A percentile compares a stretch with the other conserved stretches of the same genome.
Evolutionary conservation across 2,888 invertebrate genomes (phyloP).

Genomic region (Eilema caniola): DNA sequence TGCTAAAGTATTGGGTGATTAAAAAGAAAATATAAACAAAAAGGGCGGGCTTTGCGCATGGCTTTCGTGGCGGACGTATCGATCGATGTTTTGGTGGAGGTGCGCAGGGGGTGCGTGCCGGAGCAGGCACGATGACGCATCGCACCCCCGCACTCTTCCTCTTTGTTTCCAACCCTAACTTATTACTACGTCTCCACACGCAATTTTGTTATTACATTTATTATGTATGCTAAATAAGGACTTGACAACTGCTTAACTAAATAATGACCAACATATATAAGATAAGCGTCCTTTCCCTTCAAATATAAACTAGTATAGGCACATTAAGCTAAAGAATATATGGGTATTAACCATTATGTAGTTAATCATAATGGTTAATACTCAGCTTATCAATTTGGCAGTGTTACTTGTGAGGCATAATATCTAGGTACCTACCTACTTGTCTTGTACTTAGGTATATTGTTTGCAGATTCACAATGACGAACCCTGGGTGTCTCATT

Average conservation of each 20-base stretch:
- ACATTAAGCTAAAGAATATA: neutral
- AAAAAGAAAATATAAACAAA: slow-evolving; percentile 73
- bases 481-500: slow-evolving; percentile 24
- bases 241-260: neutral
- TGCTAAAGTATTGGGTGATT: slow-evolving; percentile 8
- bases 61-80: slow-evolving; percentile 65
- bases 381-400: slow-evolving; percentile 28
- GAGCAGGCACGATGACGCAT: slow-evolving; percentile 81
- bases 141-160: slow-evolving; percentile 62
- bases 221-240: slow-evolving; percentile 29
- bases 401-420: slow-evolving; percentile 1
- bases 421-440: neutral
- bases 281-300: neutral
- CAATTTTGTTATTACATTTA: slow-evolving; percentile 39
- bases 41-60: slow-evolving; percentile 84
- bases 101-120: slow-evolving; percentile 66
- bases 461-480: slow-evolving; percentile 11
- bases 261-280: neutral
- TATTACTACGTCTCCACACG: slow-evolving; percentile 44
- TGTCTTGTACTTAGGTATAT: too few relatives aligned
- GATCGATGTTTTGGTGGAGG: slow-evolving; percentile 72
- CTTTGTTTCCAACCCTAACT: slow-evolving; percentile 66
- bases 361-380: too few relatives aligned
- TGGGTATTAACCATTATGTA: too few relatives aligned
- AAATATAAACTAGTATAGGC: neutral